A percentile compares a stretch with the other conserved stretches of the same genome.
Evolutionary conservation across 2,113 vertebrate species (phyloP).

Genomic region (Silurus meridionalis): DNA sequence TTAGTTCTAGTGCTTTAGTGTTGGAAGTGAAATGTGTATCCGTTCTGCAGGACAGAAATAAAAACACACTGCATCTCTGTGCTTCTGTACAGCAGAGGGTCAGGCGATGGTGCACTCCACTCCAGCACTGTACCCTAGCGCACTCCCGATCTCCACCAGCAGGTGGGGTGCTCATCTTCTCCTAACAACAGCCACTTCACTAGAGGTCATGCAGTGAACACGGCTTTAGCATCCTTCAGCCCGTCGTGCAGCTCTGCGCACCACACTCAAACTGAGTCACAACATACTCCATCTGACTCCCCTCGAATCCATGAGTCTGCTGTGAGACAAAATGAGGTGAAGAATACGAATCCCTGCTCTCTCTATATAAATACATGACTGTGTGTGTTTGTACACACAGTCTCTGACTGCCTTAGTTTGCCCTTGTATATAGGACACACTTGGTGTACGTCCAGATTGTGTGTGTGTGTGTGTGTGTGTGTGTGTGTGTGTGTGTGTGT

Average conservation of each 20-base stretch:
- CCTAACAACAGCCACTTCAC: neutral
- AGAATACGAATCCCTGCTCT: neutral
- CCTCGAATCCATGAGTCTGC: neutral
- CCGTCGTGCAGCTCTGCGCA: neutral
- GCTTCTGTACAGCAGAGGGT: neutral
- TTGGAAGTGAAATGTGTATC: neutral
- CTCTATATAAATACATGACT: neutral
- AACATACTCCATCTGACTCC: neutral
- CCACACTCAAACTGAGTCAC: conserved; percentile 25
- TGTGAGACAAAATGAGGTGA: conserved; percentile 6
- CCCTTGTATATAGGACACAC: conserved; percentile 1
- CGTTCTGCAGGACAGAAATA: neutral
- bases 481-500: conserved; percentile 10
- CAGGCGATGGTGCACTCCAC: neutral
- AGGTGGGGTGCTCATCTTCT: conserved; percentile 59
- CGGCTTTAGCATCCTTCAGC: conserved; percentile 15
- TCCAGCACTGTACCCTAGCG: neutral
- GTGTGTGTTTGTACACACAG: neutral
- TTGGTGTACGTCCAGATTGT: neutral
- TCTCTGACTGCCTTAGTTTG: neutral
- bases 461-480: neutral
- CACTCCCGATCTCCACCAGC: conserved; percentile 59
- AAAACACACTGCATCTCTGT: neutral
- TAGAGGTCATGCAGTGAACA: conserved; percentile 31
- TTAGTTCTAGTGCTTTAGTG: neutral